A percentile compares a stretch with the other conserved stretches of the same genome.
Evolutionary conservation across 2,888 invertebrate genomes (phyloP).

Genomic region (Orthosia cruda): DNA sequence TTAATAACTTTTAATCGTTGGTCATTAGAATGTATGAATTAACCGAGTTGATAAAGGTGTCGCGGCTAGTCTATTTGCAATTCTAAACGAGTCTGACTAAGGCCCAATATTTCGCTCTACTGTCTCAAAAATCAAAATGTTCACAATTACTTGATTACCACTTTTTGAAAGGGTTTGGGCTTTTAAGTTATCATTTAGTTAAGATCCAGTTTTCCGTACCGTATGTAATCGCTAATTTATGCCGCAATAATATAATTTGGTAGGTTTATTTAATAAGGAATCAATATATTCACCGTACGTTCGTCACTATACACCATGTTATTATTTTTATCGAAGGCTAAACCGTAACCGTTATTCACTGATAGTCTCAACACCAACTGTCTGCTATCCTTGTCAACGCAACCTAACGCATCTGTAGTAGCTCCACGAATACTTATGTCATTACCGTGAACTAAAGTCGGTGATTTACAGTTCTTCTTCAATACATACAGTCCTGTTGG

Average conservation of each 20-base stretch:
- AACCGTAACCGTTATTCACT: slow-evolving; percentile 77
- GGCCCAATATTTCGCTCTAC: slow-evolving; percentile 34
- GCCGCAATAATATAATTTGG: background rate
- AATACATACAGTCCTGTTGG: slow-evolving; percentile 75
- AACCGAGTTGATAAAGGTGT: background rate
- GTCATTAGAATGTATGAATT: slow-evolving; percentile 7
- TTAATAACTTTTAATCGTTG: background rate
- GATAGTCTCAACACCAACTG: slow-evolving; percentile 70
- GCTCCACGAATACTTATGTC: slow-evolving; percentile 77
- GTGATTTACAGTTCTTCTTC: slow-evolving; percentile 67
- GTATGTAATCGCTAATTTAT: slow-evolving; percentile 9
- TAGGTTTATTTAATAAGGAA: slow-evolving; percentile 48
- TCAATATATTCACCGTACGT: slow-evolving; percentile 78
- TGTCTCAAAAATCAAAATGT: slow-evolving; percentile 33
- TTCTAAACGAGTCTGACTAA: slow-evolving; percentile 29
- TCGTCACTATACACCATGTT: slow-evolving; percentile 81
- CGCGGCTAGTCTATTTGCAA: slow-evolving; percentile 32
- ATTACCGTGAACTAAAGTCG: slow-evolving; percentile 70
- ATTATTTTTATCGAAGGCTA: slow-evolving; percentile 82
- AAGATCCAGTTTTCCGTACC: background rate
- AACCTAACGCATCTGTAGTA: slow-evolving; percentile 75
- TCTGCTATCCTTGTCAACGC: slow-evolving; percentile 70
- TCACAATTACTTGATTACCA: slow-evolving; percentile 32
- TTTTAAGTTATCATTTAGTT: slow-evolving; percentile 24
- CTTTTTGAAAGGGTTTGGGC: slow-evolving; percentile 1